Evolutionary conservation across 1,140 invertebrate genomes (phyloP), one percentile per base, ranked within the genome.

Genomic region (Drosophila guanche): DNA sequence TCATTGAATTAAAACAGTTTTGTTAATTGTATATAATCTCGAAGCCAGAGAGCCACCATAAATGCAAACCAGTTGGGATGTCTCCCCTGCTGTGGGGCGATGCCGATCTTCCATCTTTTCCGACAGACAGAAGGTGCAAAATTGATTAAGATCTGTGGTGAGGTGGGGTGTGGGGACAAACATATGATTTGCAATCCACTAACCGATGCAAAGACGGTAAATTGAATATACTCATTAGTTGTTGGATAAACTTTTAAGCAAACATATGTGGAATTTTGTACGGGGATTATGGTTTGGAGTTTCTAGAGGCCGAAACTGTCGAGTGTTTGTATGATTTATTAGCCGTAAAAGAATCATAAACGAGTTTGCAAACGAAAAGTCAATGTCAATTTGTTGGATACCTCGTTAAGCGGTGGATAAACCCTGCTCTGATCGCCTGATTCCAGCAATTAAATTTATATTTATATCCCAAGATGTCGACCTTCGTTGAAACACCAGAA

Each of bases 71-170:
- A 59, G 73, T 63, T 57, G 16, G 4, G 8, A 10, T 8, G 47
- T n/a, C 16, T 50, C 16, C 12, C 47, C 27, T 22, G 12, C 47
- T 14, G 37, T 14, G 25, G 7, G 3, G 29, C 29, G 33, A 37
- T 20, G 10, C 8, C 8, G 8, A 33, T 47, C 12, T 69, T 68
- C 43, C 62, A n/a, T 43, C 14, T 56, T 29, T 56, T 33, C 42
- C 33, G 27, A 50, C 8, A 29, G 46, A 8, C 22, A 27, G 16
- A 75, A 85, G 76, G 80, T 85, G 80, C 45, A 62, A 76, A 86
- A 73, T 80, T 86, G 60, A 80, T 85, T 76, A 86, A 56, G 56
- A 56, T 66, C 47, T 27, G 22, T 14, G 5, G 10, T 4, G 22
- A 20, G 5, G 10, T 4, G 33, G 1, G 10, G 10, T 12, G 33